These are phyloP conservation scores for Chrysolina americana DNA, from an alignment of 2,888 invertebrate species.

Conservation along the genomic window DNA sequence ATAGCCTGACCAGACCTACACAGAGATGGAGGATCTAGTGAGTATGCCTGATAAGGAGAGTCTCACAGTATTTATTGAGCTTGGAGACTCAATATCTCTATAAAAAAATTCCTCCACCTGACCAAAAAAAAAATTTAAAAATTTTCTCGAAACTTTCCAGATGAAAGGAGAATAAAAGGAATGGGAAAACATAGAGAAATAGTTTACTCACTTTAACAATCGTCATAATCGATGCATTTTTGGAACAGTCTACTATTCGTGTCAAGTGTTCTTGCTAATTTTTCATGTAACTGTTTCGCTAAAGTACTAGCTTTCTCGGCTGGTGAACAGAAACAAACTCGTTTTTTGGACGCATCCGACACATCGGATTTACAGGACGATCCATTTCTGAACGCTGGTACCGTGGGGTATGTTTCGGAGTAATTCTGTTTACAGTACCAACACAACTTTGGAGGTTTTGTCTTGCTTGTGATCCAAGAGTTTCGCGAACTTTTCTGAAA, in stretches of 20 bases:
- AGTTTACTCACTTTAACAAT: slow-evolving; percentile 7
- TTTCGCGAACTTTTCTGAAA: slow-evolving; percentile 31
- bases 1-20: no score
- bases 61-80: no score
- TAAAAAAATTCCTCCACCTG: no score
- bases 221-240: slow-evolving; percentile 42
- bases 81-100: no score
- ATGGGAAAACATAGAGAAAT: no score
- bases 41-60: no score
- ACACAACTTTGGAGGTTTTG: slow-evolving; percentile 40
- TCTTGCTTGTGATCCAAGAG: slow-evolving; percentile 5
- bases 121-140: no score
- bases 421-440: slow-evolving; percentile 44
- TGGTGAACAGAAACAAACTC: slow-evolving; percentile 51
- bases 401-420: slow-evolving; percentile 20
- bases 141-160: no score
- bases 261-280: slow-evolving; percentile 43
- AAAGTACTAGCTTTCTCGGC: slow-evolving; percentile 45
- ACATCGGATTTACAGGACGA: slow-evolving; percentile 42
- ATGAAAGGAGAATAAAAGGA: no score
- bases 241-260: slow-evolving; percentile 40
- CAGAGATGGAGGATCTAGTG: no score
- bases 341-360: slow-evolving; percentile 40
- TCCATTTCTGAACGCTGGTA: slow-evolving; percentile 32
- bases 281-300: slow-evolving; percentile 52